Conservation (phyloP, 2,888 invertebrate species). For the Nebria salina region DNA sequence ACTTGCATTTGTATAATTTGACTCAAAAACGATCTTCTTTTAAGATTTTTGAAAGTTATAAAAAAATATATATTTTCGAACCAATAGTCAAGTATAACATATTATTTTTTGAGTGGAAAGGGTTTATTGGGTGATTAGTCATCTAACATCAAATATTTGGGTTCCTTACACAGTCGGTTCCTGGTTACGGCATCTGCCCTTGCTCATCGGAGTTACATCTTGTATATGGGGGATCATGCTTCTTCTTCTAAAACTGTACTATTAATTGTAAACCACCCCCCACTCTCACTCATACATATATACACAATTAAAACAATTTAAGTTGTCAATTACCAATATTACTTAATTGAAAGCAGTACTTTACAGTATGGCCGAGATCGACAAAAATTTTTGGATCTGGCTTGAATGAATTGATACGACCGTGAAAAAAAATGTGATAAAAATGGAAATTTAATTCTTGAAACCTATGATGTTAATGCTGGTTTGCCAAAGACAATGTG, state of each 20-base stretch:
- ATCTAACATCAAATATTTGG: background rate
- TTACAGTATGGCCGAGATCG: no score
- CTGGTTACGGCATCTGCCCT: slow-evolving; percentile 75
- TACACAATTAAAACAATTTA: slow-evolving; percentile 24
- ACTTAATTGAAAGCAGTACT: no score
- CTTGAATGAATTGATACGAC: background rate
- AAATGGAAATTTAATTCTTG: background rate
- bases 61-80: background rate
- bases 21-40: background rate
- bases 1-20: slow-evolving; percentile 6
- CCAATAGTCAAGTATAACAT: background rate
- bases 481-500: background rate
- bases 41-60: background rate
- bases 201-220: slow-evolving; percentile 89
- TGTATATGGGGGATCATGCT: slow-evolving; percentile 87
- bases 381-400: background rate
- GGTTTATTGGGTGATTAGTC: background rate
- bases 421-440: background rate
- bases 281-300: slow-evolving; percentile 24
- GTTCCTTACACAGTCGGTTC: slow-evolving; percentile 65
- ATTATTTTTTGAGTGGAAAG: background rate
- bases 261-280: slow-evolving; percentile 52
- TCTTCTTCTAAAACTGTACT: slow-evolving; percentile 77
- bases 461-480: no score
- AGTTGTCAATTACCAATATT: background rate